Base-by-base conservation (phyloP, 2,113 vertebrate genomes). In the Tor tambroides region DNA sequence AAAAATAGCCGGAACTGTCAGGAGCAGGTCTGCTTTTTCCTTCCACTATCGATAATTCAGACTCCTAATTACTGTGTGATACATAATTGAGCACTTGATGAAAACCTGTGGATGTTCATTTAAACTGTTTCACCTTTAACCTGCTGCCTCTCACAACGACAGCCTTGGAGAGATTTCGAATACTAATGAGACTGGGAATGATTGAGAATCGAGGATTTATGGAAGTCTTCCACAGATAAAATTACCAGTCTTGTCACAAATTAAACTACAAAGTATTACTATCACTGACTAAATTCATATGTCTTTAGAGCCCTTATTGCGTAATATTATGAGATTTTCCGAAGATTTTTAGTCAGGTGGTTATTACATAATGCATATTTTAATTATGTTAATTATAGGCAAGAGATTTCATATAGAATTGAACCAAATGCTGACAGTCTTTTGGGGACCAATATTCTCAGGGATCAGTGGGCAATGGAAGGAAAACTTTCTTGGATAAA, bases 81-180 rank as follows among this genome's bases (percentile, higher is more conserved):
- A 86, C 85, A 86, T 91, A 89, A 91, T 91, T 89, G 85, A 91
- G 83, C 67, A 77, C 83, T 80, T 88, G 79, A 85, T 87, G 88
- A 86, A 85, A 89, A 85, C 80, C 84, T 84, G 82, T 79, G 61
- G 65, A 88, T 89, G 79, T 86, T 89, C 63, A 35, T 87, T 89
- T 91, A 83, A 91, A 83, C 74, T 61, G 38, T 80, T 83, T 86
- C 87, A 87, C 78, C 65, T 80, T 85, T 85, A 81, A 85, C 78
- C 87, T 82, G 35, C 61, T 83, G 78, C 83, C 69, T 46, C 59
- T 81, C 77, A 51, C n/a, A 56, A 38, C 23, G 78, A 23, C 77
- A 71, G 69, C 14, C 35, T 38, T 38, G 67, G 35, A 77, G 28
- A 83, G 43, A 15, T 10, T 51, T 26, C 5, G 51, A 75, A 79